These are phyloP conservation scores for Herpailurus yagouaroundi DNA, from an alignment of 2,113 vertebrate genomes.

Conservation along the genomic window DNA sequence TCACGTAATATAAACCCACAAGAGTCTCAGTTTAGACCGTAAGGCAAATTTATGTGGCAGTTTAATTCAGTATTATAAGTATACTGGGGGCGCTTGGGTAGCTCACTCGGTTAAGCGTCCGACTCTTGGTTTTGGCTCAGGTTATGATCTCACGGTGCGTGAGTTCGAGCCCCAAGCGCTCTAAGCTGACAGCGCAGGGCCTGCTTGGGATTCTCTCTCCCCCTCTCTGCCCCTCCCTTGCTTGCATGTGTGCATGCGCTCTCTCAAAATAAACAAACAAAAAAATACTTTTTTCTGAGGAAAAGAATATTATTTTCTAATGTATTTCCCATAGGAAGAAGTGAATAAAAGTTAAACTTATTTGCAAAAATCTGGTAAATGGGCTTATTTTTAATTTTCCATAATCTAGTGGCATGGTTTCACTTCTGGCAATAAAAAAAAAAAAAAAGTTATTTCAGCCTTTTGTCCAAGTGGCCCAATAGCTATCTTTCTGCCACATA, in stretches of 20 bases:
- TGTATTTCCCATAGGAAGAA: background rate
- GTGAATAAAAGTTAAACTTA: constrained; percentile 26
- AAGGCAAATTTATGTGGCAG: background rate
- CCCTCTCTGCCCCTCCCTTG: too few species aligned
- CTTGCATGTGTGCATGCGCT: too few species aligned
- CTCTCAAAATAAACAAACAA: too few species aligned
- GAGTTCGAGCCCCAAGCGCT: too few species aligned
- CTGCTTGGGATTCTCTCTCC: too few species aligned
- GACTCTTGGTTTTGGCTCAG: too few species aligned
- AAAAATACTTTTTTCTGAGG: background rate
- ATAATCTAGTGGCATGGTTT: background rate
- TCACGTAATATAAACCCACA: background rate
- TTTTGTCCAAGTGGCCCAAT: background rate
- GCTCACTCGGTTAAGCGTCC: too few species aligned
- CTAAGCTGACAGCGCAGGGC: too few species aligned
- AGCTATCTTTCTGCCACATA: background rate
- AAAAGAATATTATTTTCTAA: background rate
- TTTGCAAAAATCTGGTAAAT: constrained; percentile 14
- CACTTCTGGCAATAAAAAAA: background rate
- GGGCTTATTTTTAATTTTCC: constrained; percentile 3
- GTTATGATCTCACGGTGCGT: too few species aligned
- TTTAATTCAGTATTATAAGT: background rate
- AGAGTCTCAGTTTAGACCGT: background rate
- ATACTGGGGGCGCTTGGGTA: too few species aligned
- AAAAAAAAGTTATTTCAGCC: background rate